Conservation (phyloP, 2,797 vertebrate genomes). For the Phalloptychus januarius region DNA sequence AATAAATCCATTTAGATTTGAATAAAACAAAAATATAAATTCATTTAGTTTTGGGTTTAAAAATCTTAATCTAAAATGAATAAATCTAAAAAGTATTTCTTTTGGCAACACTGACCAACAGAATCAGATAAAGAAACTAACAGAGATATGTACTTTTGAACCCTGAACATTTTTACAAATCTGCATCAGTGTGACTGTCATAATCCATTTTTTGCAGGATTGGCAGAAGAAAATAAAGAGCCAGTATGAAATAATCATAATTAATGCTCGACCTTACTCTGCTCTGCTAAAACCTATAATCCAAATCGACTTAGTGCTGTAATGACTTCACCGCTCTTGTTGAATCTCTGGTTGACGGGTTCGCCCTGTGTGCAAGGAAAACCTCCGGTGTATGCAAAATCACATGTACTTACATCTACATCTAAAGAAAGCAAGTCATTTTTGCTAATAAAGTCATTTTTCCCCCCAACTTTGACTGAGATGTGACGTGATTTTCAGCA, state of each 20-base stretch:
- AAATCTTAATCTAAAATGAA: not conserved
- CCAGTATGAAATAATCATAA: constrained; percentile 67
- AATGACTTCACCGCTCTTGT: constrained; percentile 60
- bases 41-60: not conserved
- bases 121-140: not conserved
- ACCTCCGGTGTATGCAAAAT: constrained; percentile 50
- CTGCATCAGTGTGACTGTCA: constrained; percentile 44
- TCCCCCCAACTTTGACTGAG: constrained; percentile 15
- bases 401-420: constrained; percentile 41
- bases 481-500: constrained; percentile 21
- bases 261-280: constrained; percentile 66
- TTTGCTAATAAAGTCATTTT: constrained; percentile 25
- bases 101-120: not conserved
- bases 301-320: constrained; percentile 68
- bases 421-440: not conserved
- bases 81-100: not conserved
- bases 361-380: constrained; percentile 33
- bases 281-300: constrained; percentile 71
- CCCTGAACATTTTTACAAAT: constrained; percentile 20
- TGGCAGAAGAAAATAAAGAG: constrained; percentile 62
- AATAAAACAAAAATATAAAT: not conserved
- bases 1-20: not conserved
- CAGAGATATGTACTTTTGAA: constrained; percentile 21
- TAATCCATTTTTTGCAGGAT: constrained; percentile 63
- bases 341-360: constrained; percentile 25